Conservation (phyloP, 2,113 vertebrate genomes). For the Barnardius zonarius region DNA sequence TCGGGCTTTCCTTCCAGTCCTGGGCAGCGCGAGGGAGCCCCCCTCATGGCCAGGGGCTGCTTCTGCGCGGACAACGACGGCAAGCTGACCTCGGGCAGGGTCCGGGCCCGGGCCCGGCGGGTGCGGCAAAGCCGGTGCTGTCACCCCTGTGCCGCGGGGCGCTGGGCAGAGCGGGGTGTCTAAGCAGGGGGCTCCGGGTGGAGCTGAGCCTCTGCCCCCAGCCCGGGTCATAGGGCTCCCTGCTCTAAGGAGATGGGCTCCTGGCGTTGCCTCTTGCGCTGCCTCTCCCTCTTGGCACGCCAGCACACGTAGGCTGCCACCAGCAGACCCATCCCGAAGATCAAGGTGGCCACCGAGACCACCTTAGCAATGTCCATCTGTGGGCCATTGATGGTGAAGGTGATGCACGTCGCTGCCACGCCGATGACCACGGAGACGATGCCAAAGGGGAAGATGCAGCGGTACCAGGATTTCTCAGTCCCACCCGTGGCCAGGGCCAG, state of each 20-base stretch:
- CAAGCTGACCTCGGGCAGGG: not conserved
- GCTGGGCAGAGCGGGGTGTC: not conserved
- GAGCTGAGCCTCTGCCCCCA: not conserved
- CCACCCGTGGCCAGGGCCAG: slow-evolving; percentile 87
- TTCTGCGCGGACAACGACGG: not conserved
- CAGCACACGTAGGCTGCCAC: slow-evolving; percentile 84
- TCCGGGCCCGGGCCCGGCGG: not conserved
- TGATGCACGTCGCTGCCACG: slow-evolving; percentile 84
- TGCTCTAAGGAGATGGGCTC: slow-evolving; percentile 78
- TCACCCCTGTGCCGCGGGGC: not conserved
- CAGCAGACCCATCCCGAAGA: slow-evolving; percentile 80
- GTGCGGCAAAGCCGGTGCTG: not conserved
- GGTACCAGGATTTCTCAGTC: slow-evolving; percentile 90
- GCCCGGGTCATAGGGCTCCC: slow-evolving; percentile 79
- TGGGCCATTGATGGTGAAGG: slow-evolving; percentile 86
- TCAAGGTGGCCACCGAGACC: slow-evolving; percentile 82
- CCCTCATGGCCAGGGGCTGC: not conserved
- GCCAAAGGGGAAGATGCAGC: slow-evolving; percentile 90
- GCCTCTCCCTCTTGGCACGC: slow-evolving; percentile 80
- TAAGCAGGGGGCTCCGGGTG: not conserved
- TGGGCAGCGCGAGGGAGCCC: not conserved
- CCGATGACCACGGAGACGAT: slow-evolving; percentile 89
- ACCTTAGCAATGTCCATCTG: slow-evolving; percentile 85
- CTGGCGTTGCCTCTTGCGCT: slow-evolving; percentile 77
- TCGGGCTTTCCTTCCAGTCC: not conserved